Conservation (phyloP, 2,888 invertebrate species). For the Ernsta delagoae region DNA sequence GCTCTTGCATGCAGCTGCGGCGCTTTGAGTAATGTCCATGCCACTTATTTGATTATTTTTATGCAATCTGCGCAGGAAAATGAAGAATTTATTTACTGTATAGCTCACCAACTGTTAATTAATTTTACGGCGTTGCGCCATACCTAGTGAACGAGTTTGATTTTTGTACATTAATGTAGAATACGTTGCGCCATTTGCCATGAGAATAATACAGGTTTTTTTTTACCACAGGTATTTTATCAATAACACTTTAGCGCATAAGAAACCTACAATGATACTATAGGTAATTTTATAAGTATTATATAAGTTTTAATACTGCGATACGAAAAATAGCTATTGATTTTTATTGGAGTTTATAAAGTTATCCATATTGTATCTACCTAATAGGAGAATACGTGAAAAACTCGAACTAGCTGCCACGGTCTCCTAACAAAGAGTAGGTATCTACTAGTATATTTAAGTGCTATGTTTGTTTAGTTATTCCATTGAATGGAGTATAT, state of each 20-base stretch:
- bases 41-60: conserved; percentile 84
- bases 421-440: background rate
- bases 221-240: no score
- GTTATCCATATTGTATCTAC: no score
- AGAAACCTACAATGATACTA: no score
- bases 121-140: conserved; percentile 57
- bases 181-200: no score
- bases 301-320: no score
- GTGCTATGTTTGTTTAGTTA: conserved; percentile 42
- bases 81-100: conserved; percentile 77
- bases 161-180: no score
- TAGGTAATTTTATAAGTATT: no score
- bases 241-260: no score
- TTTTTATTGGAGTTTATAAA: no score
- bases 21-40: conserved; percentile 80
- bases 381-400: no score
- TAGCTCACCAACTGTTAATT: conserved; percentile 72
- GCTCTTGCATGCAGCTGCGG: conserved; percentile 61
- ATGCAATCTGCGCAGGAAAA: conserved; percentile 81
- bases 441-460: conserved; percentile 5
- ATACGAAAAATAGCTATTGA: no score
- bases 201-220: background rate
- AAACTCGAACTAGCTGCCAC: no score
- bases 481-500: conserved; percentile 45
- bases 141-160: conserved; percentile 21